Percentiles rank a stretch among this genome's conserved stretches.
Evolutionary conservation across 1,140 invertebrate genomes (phyloP).

Genomic region (Drosophila lini): DNA sequence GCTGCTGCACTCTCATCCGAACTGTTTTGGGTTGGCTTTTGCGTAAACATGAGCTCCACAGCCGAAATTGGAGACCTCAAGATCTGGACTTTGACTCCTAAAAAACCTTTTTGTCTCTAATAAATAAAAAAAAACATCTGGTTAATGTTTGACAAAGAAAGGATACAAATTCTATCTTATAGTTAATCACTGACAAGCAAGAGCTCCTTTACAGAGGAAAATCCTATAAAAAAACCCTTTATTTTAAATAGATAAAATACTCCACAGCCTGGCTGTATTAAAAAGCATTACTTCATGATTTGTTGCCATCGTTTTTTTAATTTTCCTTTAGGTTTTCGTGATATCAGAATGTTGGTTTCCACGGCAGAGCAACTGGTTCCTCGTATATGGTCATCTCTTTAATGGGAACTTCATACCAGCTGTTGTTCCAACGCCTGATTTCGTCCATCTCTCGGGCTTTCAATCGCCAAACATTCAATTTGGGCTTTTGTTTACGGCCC

Average conservation of each 20-base stretch:
- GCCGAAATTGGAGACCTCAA: slow-evolving; percentile 26
- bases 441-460: slow-evolving; percentile 9
- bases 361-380: slow-evolving; percentile 18
- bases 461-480: slow-evolving; percentile 31
- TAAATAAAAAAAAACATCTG: neutral
- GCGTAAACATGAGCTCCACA: slow-evolving; percentile 14
- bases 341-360: slow-evolving; percentile 5
- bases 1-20: slow-evolving; percentile 2
- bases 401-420: slow-evolving; percentile 19
- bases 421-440: slow-evolving; percentile 3
- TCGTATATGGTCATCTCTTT: slow-evolving; percentile 21
- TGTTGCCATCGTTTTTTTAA: slow-evolving; percentile 1
- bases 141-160: neutral
- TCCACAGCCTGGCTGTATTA: neutral
- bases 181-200: neutral
- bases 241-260: neutral
- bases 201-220: neutral
- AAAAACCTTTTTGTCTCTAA: neutral
- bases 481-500: slow-evolving; percentile 38
- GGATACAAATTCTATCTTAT: too few relatives aligned
- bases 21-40: slow-evolving; percentile 25
- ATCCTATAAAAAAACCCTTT: too few relatives aligned
- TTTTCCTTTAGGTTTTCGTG: neutral
- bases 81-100: slow-evolving; percentile 2
- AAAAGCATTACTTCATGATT: slow-evolving; percentile 18